Evolutionary conservation across 2,113 vertebrate species (phyloP).

Genomic region (Romanogobio albipinnatus): DNA sequence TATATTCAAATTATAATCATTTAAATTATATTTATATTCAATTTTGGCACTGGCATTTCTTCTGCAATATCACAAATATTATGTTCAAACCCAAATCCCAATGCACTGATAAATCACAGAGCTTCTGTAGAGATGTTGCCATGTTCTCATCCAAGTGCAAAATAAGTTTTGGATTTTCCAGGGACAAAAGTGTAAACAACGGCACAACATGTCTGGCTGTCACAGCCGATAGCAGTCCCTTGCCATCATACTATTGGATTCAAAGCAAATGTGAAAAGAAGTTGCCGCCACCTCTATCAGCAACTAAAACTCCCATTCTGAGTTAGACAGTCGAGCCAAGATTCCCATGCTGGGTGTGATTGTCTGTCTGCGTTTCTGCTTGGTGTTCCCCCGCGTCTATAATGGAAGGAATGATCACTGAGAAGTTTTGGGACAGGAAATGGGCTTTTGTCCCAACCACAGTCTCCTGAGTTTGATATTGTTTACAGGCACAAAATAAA

Average conservation of each 20-base stretch:
- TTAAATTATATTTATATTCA: neutral
- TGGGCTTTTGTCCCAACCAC: constrained; percentile 55
- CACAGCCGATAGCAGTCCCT: constrained; percentile 5
- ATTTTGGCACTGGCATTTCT: too few species aligned
- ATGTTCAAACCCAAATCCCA: neutral
- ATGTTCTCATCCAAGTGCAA: neutral
- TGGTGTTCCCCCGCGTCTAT: constrained; percentile 60
- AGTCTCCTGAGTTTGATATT: constrained; percentile 67
- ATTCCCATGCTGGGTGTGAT: constrained; percentile 59
- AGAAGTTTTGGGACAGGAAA: constrained; percentile 48
- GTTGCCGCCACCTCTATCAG: constrained; percentile 29
- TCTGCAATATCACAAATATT: neutral
- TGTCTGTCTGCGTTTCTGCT: constrained; percentile 50
- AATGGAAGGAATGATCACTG: constrained; percentile 66
- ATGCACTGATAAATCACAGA: neutral
- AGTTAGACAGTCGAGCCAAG: constrained; percentile 28
- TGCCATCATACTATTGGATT: constrained; percentile 1
- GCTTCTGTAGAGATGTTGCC: neutral
- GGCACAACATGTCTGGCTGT: constrained; percentile 12
- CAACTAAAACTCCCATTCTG: constrained; percentile 10
- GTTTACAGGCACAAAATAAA: constrained; percentile 56
- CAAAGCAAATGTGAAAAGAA: constrained; percentile 14
- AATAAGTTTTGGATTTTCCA: neutral
- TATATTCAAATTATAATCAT: too few species aligned
- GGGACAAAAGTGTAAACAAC: constrained; percentile 22